These are phyloP conservation scores for Temnopleurus reevesii DNA, from an alignment of 53 echinoderm and acorn worm genomes.

Conservation along the genomic window DNA sequence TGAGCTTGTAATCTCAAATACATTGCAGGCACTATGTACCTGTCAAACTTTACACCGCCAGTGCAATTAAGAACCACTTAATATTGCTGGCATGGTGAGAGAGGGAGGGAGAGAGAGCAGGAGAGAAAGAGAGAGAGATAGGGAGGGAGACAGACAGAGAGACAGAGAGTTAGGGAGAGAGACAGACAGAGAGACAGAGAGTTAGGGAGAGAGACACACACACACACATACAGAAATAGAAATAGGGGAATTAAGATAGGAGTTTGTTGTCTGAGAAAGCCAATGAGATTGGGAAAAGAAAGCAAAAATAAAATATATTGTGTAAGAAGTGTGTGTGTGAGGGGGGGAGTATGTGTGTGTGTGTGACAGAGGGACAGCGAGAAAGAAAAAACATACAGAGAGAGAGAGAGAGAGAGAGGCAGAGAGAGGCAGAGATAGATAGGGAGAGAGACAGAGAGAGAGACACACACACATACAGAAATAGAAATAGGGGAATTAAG, in stretches of 20 bases:
- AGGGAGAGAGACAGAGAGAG: not conserved
- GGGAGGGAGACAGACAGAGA: not conserved
- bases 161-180: not conserved
- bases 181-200: not conserved
- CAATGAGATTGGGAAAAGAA: too few relatives aligned
- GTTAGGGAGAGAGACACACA: not conserved
- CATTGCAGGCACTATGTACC: not conserved
- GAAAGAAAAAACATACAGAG: not conserved
- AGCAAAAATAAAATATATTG: too few relatives aligned
- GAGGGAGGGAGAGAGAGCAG: not conserved
- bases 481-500: too few relatives aligned
- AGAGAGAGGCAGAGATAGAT: not conserved
- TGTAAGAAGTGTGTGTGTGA: too few relatives aligned
- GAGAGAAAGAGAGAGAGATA: not conserved
- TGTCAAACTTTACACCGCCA: not conserved
- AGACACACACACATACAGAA: not conserved
- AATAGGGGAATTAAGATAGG: too few relatives aligned
- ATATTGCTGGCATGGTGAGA: not conserved
- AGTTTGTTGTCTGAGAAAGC: too few relatives aligned
- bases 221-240: not conserved
- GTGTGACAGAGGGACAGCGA: not conserved
- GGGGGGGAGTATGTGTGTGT: not conserved
- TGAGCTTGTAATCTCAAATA: not conserved
- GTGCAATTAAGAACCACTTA: constrained; percentile 31
- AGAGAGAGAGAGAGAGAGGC: constrained; percentile 17